Conservation (phyloP, 2,888 invertebrate genomes). For the Drosophila siamana region DNA sequence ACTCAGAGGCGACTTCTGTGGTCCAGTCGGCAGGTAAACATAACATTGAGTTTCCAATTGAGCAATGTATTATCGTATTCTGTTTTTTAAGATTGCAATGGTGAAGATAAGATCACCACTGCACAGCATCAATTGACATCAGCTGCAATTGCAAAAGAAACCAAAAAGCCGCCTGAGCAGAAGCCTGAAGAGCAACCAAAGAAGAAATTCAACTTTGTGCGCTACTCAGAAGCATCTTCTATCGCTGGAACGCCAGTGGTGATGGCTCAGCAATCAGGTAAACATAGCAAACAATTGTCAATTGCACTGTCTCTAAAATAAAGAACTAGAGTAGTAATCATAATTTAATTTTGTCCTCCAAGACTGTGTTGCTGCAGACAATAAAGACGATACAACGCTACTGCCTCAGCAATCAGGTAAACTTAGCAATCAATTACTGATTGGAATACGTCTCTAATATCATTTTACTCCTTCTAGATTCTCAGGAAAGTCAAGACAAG, state of each 20-base stretch:
- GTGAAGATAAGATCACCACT: not conserved
- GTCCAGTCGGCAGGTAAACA: constrained; percentile 8
- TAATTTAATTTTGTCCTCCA: not conserved
- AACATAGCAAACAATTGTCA: not conserved
- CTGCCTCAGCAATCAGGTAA: too few relatives aligned
- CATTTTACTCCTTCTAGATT: too few relatives aligned
- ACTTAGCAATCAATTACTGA: too few relatives aligned
- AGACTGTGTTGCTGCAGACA: constrained; percentile 13
- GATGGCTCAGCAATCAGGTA: not conserved
- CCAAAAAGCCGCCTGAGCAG: not conserved
- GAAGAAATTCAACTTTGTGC: constrained; percentile 63
- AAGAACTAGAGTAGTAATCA: too few relatives aligned
- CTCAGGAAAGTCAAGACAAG: not conserved
- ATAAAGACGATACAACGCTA: not conserved
- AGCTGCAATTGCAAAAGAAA: too few relatives aligned
- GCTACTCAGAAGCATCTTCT: constrained; percentile 59
- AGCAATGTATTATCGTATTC: not conserved
- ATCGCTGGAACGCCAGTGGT: constrained; percentile 10
- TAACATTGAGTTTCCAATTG: not conserved
- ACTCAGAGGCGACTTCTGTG: constrained; percentile 50
- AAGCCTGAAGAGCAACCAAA: not conserved
- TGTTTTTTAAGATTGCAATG: constrained; percentile 2
- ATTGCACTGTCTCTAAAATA: too few relatives aligned
- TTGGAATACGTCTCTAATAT: too few relatives aligned
- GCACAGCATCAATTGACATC: too few relatives aligned